phyloP scores from a whole-genome alignment of 2,888 invertebrate species.

The Cheilosia grossa region DNA sequence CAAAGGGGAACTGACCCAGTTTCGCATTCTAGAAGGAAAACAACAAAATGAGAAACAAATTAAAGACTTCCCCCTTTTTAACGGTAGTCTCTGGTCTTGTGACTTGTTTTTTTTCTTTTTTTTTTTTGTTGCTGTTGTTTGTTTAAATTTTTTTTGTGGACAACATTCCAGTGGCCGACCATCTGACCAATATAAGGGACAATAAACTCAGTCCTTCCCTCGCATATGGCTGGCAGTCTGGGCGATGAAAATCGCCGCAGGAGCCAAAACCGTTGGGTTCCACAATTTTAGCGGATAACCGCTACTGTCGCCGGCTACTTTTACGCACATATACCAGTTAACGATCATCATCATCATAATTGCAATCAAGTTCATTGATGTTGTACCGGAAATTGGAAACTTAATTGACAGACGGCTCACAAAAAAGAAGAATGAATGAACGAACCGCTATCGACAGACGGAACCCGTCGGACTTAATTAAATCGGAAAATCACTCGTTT shows the following conservation, averaged over 20 bases:
- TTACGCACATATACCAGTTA: constrained; percentile 7
- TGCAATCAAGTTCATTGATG: constrained; percentile 50
- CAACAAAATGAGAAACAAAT: constrained; percentile 25
- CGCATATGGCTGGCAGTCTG: background rate
- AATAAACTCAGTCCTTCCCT: constrained; percentile 28
- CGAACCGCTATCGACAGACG: background rate
- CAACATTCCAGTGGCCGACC: constrained; percentile 42
- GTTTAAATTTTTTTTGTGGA: constrained; percentile 19
- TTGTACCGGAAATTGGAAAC: constrained; percentile 53
- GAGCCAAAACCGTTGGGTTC: constrained; percentile 26
- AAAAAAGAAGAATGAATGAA: constrained; percentile 36
- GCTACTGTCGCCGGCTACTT: constrained; percentile 27
- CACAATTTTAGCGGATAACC: constrained; percentile 19
- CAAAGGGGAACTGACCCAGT: constrained; percentile 55
- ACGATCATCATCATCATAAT: background rate
- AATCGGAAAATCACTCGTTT: constrained; percentile 60
- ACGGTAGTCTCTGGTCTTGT: constrained; percentile 35
- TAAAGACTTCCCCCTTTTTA: constrained; percentile 43
- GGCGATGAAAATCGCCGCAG: constrained; percentile 15
- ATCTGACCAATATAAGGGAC: constrained; percentile 54
- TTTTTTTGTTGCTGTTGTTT: too few species aligned
- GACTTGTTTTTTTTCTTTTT: constrained; percentile 37
- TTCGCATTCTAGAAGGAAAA: constrained; percentile 28
- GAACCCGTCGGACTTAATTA: constrained; percentile 9
- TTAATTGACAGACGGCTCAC: constrained; percentile 50